Evolutionary conservation across 2,888 invertebrate species (phyloP).

Genomic region (Rhabditoides inermis): DNA sequence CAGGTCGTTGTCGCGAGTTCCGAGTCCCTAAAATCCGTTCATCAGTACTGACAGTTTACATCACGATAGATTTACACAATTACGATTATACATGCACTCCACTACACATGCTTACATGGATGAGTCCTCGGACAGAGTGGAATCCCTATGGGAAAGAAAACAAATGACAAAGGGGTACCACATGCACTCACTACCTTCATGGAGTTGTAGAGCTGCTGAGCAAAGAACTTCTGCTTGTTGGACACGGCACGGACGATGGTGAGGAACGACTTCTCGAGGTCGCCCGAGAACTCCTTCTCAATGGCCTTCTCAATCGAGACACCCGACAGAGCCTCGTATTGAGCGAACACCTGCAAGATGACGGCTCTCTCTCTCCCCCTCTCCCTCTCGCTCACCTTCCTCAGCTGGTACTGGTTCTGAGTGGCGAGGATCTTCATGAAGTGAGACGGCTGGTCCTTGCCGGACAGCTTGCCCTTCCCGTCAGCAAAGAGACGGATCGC

Average conservation of each 20-base stretch:
- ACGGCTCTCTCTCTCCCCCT: not conserved
- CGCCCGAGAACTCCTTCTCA: slow-evolving; percentile 45
- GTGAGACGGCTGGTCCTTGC: slow-evolving; percentile 24
- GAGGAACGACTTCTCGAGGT: slow-evolving; percentile 23
- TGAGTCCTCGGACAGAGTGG: too few relatives aligned
- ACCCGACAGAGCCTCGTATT: slow-evolving; percentile 26
- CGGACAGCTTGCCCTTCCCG: slow-evolving; percentile 32
- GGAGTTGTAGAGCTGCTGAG: slow-evolving; percentile 39
- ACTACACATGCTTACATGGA: too few relatives aligned
- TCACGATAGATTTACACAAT: too few relatives aligned
- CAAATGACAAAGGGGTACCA: too few relatives aligned
- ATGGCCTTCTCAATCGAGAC: slow-evolving; percentile 31
- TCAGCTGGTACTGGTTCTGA: slow-evolving; percentile 37
- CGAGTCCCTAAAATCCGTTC: slow-evolving; percentile 29
- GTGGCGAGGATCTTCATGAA: slow-evolving; percentile 36
- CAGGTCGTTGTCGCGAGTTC: slow-evolving; percentile 40
- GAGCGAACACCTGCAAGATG: slow-evolving; percentile 16
- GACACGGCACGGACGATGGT: slow-evolving; percentile 25
- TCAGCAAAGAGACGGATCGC: slow-evolving; percentile 37
- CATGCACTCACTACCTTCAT: slow-evolving; percentile 47
- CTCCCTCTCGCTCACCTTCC: slow-evolving; percentile 16
- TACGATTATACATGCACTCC: too few relatives aligned
- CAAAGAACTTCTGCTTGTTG: slow-evolving; percentile 42
- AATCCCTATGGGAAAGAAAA: too few relatives aligned
- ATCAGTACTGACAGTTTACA: too few relatives aligned